Evolutionary conservation across 2,888 invertebrate genomes (phyloP).

Genomic region (Piscicola geometra): DNA sequence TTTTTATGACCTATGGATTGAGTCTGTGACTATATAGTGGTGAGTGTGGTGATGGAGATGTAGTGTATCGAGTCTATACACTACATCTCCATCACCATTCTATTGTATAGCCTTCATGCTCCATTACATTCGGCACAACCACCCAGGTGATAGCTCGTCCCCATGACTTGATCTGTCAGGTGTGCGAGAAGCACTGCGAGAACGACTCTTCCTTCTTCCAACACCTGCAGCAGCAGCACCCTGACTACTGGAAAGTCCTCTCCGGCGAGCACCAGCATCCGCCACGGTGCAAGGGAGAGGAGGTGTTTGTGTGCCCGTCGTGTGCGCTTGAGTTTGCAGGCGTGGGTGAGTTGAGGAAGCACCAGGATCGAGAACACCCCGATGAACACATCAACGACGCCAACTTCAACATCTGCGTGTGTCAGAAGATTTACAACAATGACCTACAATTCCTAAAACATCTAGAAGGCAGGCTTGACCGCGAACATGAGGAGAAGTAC

Average conservation of each 20-base stretch:
- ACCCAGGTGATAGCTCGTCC: conserved; percentile 36
- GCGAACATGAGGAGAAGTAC: conserved; percentile 26
- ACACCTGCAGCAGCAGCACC: conserved; percentile 42
- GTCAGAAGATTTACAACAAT: conserved; percentile 41
- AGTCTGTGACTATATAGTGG: too few species aligned
- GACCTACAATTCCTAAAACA: conserved; percentile 40
- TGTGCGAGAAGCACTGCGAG: conserved; percentile 43
- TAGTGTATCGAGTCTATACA: neutral
- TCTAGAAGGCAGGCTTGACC: conserved; percentile 39
- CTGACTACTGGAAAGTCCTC: conserved; percentile 42
- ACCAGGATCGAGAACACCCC: conserved; percentile 11
- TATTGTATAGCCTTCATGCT: too few species aligned
- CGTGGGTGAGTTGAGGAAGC: neutral
- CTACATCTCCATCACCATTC: neutral
- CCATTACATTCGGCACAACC: too few species aligned
- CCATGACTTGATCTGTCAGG: conserved; percentile 43
- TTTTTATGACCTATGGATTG: too few species aligned
- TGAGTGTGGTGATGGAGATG: too few species aligned
- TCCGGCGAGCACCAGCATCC: neutral
- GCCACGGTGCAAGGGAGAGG: neutral
- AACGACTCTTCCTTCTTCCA: conserved; percentile 41
- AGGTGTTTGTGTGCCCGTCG: conserved; percentile 10
- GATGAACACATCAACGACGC: neutral
- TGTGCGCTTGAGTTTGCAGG: neutral
- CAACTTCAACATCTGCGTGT: conserved; percentile 37